These are phyloP conservation scores for Euplagia quadripunctaria DNA, from an alignment of 2,888 invertebrate species.

Conservation along the genomic window DNA sequence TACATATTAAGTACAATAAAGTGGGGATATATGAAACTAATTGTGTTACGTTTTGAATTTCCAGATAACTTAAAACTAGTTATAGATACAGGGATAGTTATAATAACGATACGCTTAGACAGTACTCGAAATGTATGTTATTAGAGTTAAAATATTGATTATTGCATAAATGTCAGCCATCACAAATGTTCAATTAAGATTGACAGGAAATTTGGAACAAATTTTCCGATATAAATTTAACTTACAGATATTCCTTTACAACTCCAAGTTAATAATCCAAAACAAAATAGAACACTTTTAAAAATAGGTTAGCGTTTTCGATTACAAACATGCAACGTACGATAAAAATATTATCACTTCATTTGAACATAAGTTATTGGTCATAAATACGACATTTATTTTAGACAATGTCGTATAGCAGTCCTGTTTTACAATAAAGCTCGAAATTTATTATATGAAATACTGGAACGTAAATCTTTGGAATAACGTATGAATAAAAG, in stretches of 20 bases:
- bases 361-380: constrained; percentile 12
- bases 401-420: constrained; percentile 13
- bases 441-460: constrained; percentile 30
- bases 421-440: constrained; percentile 17
- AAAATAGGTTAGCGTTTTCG: neutral
- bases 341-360: constrained; percentile 16
- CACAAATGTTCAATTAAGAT: too few relatives aligned
- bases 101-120: neutral
- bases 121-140: neutral
- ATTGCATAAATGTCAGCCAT: neutral
- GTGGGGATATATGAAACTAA: constrained; percentile 18
- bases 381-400: constrained; percentile 21
- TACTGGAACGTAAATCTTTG: constrained; percentile 33
- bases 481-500: constrained; percentile 26
- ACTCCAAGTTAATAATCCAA: neutral
- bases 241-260: neutral
- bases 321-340: neutral
- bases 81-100: neutral
- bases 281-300: neutral
- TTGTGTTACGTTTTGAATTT: constrained; percentile 14
- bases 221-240: neutral
- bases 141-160: neutral
- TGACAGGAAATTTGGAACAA: neutral
- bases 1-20: constrained; percentile 32
- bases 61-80: constrained; percentile 10